phyloP scores from a whole-genome alignment of 2,797 vertebrate species.

The Hafferia zeledoni region DNA sequence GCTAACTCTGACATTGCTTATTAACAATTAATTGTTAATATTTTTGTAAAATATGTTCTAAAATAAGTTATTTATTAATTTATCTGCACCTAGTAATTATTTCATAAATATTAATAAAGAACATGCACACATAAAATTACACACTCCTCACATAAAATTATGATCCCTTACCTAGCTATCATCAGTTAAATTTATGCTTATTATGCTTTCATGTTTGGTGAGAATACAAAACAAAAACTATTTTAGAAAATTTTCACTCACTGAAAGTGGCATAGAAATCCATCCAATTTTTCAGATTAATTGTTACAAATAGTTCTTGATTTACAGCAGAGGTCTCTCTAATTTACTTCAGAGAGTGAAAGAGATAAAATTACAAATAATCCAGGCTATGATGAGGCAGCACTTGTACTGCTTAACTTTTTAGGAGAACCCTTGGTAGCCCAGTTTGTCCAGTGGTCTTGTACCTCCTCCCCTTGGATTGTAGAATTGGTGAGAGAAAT shows the following conservation, averaged over 20 bases:
- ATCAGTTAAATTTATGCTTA: constrained; percentile 56
- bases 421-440: not conserved
- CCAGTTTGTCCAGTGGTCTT: not conserved
- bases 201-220: constrained; percentile 53
- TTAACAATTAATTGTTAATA: constrained; percentile 54
- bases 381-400: not conserved
- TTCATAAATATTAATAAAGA: constrained; percentile 50
- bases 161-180: constrained; percentile 38
- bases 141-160: constrained; percentile 48
- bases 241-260: constrained; percentile 52
- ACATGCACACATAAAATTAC: not conserved
- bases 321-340: not conserved
- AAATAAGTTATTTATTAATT: constrained; percentile 64
- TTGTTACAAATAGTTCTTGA: constrained; percentile 24
- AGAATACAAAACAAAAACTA: constrained; percentile 55
- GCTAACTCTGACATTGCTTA: not conserved
- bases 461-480: rapidly evolving
- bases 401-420: not conserved
- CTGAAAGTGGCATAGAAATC: constrained; percentile 26
- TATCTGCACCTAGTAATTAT: constrained; percentile 58
- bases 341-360: not conserved
- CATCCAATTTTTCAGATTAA: constrained; percentile 29
- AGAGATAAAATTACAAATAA: not conserved
- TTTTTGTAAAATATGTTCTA: constrained; percentile 43
- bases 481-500: not conserved